These are phyloP conservation scores for Channa maculata DNA, from an alignment of 2,113 vertebrate genomes.

Conservation along the genomic window DNA sequence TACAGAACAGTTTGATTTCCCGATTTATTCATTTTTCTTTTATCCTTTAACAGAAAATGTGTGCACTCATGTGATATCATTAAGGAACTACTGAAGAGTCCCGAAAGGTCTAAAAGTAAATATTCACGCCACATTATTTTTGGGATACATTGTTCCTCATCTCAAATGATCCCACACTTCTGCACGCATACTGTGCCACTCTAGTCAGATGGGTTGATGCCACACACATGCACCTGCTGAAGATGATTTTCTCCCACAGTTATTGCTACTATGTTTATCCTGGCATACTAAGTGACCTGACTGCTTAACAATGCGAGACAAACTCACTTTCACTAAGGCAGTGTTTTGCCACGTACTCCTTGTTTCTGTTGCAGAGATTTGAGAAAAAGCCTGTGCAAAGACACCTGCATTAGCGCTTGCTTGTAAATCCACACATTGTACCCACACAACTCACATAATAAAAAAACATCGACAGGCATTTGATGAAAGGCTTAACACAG, in stretches of 20 bases:
- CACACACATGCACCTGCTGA: slow-evolving; percentile 2
- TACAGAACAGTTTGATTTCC: slow-evolving; percentile 11
- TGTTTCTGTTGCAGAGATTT: slow-evolving; percentile 2
- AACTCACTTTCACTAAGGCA: slow-evolving; percentile 48
- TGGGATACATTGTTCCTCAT: neutral
- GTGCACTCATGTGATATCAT: neutral
- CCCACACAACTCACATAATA: no score
- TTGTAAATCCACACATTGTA: no score
- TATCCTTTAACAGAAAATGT: neutral
- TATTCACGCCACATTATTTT: neutral
- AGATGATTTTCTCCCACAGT: no score
- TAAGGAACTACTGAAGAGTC: neutral
- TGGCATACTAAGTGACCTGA: slow-evolving; percentile 30
- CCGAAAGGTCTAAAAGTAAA: neutral
- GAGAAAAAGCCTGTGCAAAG: slow-evolving; percentile 11
- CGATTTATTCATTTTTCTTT: neutral
- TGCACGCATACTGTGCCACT: neutral
- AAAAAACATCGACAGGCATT: no score
- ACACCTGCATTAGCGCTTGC: slow-evolving; percentile 9
- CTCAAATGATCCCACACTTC: neutral
- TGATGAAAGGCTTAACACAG: no score
- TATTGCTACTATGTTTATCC: no score
- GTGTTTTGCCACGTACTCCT: slow-evolving; percentile 13
- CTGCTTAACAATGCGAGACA: no score
- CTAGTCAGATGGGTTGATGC: slow-evolving; percentile 4